Percentiles rank a stretch among this genome's conserved stretches.
These are phyloP conservation scores for Panagrolaimus sp. DNA, from an alignment of 1,140 invertebrate species.

Conservation along the genomic window DNA sequence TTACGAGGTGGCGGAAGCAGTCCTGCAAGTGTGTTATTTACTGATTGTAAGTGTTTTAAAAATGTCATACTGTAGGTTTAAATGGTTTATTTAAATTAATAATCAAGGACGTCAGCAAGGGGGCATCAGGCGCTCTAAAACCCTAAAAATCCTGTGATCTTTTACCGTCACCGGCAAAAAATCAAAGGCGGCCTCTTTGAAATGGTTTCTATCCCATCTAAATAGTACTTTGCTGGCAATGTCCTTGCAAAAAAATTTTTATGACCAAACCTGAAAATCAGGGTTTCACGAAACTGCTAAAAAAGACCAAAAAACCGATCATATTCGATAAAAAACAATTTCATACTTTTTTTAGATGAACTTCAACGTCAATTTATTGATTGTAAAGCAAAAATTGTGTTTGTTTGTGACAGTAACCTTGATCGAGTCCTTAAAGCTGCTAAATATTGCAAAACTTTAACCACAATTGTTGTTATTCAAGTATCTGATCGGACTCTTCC, in stretches of 20 bases:
- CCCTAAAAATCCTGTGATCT: too few relatives aligned
- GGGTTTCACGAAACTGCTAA: background rate
- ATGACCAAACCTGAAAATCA: too few relatives aligned
- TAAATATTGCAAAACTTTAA: constrained; percentile 26
- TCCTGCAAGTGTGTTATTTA: constrained; percentile 9
- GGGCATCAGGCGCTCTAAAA: too few relatives aligned
- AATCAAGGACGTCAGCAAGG: too few relatives aligned
- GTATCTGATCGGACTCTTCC: background rate
- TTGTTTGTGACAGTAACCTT: constrained; percentile 67
- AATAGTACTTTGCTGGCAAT: too few relatives aligned
- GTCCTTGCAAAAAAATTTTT: too few relatives aligned
- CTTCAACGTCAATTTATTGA: constrained; percentile 69
- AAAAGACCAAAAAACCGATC: too few relatives aligned
- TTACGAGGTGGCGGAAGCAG: constrained; percentile 15
- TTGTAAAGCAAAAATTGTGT: constrained; percentile 68
- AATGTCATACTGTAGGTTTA: background rate
- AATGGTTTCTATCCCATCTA: too few relatives aligned
- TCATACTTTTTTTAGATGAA: constrained; percentile 65
- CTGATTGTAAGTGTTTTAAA: constrained; percentile 20
- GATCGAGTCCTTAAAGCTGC: constrained; percentile 63
- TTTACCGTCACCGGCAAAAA: too few relatives aligned
- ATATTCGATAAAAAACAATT: too few relatives aligned
- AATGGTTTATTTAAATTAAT: too few relatives aligned
- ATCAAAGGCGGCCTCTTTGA: too few relatives aligned
- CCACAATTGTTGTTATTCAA: constrained; percentile 6